Base-by-base conservation (phyloP, 2,888 invertebrate genomes). In the Ecdyonurus torrentis region DNA sequence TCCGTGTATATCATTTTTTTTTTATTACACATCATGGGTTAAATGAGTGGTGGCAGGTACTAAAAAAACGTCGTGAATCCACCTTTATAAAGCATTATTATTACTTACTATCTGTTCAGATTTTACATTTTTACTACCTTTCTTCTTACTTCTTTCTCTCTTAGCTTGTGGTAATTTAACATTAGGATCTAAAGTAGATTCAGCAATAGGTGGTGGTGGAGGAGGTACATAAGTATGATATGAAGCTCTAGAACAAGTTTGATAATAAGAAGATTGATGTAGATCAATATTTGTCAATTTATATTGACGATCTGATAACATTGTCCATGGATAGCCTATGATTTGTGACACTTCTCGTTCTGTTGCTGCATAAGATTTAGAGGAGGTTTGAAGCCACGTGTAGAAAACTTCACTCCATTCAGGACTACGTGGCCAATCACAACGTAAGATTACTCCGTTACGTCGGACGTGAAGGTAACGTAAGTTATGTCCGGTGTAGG, bases 371-470 rank as follows among this genome's bases (percentile, higher is more conserved):
- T 88, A 88, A 18, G 82, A 82, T 61, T 77, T 74, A 10, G 85
- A 81, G 64, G 80, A 80, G 1, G 71, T 72, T 69, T 80, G 81
- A 25, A 90, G 73, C 86, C 88, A 87, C 22, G 74, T 67, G 68
- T 81, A 81, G 71, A 84, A 87, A 62, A 85, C 83, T 2, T 80
- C 74, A 0, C 81, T 77, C 88, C 86, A 89, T 64, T 85, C 82
- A 0, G 79, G 78, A 70, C 79, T 79, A 64, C 77, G 76, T 1
- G 83, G 81, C 88, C 88, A 89, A 65, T 81, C 79, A 69, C 81
- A 82, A 72, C 85, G 79, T 65, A 84, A 75, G 65, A 91, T 79
- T 10, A 89, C 80, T 1, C 83, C 88, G 70, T 88, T 87, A 60
- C 83, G 79, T 58, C 91, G 76, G 1, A 91, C 80, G 67, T 83